Evolutionary conservation across 2,113 vertebrate genomes (phyloP), one percentile per base, ranked within the genome.

Genomic region (Tonatia bakeri): DNA sequence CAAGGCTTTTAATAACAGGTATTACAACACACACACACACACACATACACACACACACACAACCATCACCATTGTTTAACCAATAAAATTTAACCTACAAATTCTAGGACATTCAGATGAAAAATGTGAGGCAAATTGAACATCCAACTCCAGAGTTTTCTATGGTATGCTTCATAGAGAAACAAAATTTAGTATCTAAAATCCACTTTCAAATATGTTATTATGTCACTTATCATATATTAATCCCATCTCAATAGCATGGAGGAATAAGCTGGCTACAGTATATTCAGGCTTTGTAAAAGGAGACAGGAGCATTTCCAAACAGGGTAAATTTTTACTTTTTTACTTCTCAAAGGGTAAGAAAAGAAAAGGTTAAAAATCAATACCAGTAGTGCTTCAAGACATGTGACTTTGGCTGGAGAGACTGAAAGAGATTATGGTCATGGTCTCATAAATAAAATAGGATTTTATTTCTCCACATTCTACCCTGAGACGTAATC

Each of bases 131-230:
- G 14, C 2, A 56, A 1, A 31, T 45, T 73, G 81, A 87, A 52
- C 31, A 73, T 61, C 70, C n/a, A 88, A 56, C 20, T 95, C 11
- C 7, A 88, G n/a, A 54, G 91, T 90, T 65, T 45, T 75, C 59
- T 87, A 19, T 0, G 26, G 38, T 90, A 10, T 50, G 22, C 24
- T 89, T 73, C 24, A 69, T 54, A 9, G 22, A 38, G 50, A 84
- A 92, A 76, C 33, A 87, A 75, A 69, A 91, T 47, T 61, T 73
- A 61, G 59, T 67, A 17, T 22, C 94, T 87, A 54, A 54, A 69
- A 90, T 73, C 10, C 38, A 94, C 47, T 82, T 96, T 88, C 47
- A 88, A 96, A 77, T 50, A 84, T 54, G 50, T 90, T 69, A 65
- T 54, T 76, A 28, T 20, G 22, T 82, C 43, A 73, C 13, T 73